phyloP scores from a whole-genome alignment of 2,113 vertebrate genomes.

The Chelonoidis abingdonii region DNA sequence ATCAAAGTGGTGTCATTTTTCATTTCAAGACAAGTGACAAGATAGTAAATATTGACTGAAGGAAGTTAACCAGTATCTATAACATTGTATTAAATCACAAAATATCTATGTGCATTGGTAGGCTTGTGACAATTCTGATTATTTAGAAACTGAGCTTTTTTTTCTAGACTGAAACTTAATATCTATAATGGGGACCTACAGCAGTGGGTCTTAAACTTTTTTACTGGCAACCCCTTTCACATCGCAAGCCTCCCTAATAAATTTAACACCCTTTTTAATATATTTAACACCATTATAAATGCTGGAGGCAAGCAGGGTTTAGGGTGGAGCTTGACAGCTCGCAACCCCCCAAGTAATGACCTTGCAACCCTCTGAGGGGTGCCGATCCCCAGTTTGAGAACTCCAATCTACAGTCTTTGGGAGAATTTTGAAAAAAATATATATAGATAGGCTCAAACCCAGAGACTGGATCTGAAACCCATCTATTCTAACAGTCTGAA shows the following conservation, averaged over 20 bases:
- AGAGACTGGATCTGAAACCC: accelerated
- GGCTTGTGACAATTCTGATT: neutral
- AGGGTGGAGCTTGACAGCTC: too few relatives aligned
- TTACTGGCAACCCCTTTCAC: too few relatives aligned
- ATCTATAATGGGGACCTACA: neutral
- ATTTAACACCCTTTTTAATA: too few relatives aligned
- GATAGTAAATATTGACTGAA: conserved; percentile 66
- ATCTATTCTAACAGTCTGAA: neutral
- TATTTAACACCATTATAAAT: too few relatives aligned
- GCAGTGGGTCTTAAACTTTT: too few relatives aligned
- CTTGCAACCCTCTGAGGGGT: too few relatives aligned
- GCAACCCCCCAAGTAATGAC: too few relatives aligned
- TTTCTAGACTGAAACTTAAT: neutral
- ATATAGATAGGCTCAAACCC: neutral
- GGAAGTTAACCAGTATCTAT: conserved; percentile 29
- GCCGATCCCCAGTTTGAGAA: too few relatives aligned
- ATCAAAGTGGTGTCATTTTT: conserved; percentile 53
- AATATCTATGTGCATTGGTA: conserved; percentile 17
- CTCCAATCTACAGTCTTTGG: neutral
- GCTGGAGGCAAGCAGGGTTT: too few relatives aligned
- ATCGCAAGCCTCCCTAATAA: too few relatives aligned
- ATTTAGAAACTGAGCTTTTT: conserved; percentile 16
- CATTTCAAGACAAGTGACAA: conserved; percentile 48
- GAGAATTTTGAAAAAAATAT: neutral
- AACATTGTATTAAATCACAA: conserved; percentile 25